phyloP scores from a whole-genome alignment of 2,797 vertebrate species.

The Sciaenops ocellatus region DNA sequence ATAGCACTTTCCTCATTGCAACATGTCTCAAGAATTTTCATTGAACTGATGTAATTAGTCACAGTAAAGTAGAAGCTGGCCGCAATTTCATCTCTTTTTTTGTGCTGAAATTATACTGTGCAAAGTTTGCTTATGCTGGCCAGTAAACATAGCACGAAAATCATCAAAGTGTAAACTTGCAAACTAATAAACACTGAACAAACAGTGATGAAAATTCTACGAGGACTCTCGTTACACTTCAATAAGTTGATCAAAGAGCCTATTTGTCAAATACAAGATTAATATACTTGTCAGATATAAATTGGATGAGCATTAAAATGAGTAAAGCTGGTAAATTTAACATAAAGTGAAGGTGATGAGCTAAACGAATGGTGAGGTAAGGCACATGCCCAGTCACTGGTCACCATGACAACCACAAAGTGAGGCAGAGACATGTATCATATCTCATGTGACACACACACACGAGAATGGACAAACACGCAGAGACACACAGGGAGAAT shows the following conservation, averaged over 20 bases:
- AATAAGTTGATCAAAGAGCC: conserved; percentile 35
- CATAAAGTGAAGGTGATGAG: conserved; percentile 9
- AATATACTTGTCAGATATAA: conserved; percentile 36
- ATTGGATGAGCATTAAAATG: conserved; percentile 15
- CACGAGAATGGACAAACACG: conserved; percentile 32
- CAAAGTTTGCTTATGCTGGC: conserved; percentile 4
- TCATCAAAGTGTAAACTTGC: conserved; percentile 12
- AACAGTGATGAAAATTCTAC: conserved; percentile 17
- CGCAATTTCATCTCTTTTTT: background rate
- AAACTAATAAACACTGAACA: conserved; percentile 35
- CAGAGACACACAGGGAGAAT: conserved; percentile 44
- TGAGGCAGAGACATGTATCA: conserved; percentile 56
- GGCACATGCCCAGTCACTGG: conserved; percentile 35
- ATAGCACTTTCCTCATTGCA: conserved; percentile 12
- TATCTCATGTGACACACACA: conserved; percentile 30
- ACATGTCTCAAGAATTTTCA: background rate
- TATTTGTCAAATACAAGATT: conserved; percentile 35
- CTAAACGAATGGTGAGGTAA: conserved; percentile 13
- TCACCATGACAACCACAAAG: conserved; percentile 66
- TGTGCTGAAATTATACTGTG: background rate
- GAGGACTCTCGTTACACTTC: background rate
- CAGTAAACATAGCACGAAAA: conserved; percentile 31
- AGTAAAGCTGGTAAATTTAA: conserved; percentile 8
- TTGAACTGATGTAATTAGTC: background rate
- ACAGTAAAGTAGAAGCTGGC: background rate